Base-by-base conservation (phyloP, 2,797 vertebrate genomes). In the Tapera naevia region DNA sequence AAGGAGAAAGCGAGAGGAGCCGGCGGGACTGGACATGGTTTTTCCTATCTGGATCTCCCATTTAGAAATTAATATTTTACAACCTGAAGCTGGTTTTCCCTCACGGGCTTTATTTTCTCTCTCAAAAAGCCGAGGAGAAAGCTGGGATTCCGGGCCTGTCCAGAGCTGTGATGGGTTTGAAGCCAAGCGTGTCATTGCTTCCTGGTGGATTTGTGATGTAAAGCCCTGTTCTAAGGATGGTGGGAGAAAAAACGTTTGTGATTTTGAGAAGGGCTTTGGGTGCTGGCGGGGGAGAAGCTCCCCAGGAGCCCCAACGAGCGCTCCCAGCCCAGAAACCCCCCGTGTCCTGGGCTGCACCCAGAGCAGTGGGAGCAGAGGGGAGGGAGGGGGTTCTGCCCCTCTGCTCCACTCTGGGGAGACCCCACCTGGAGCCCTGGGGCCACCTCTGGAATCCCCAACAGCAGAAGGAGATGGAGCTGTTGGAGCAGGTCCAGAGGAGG, bases 1-100 rank as follows among this genome's bases (percentile, higher is more conserved):
- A 96, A 81, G 92, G 67, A 91, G 93, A 94, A 91, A 92, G 86
- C 32, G 57, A 73, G 58, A 45, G 43, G 48, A 39, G 33, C 46
- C 2, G 2, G n/a, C 73, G 76, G 37, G 62, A 37, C 79, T 39
- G 4, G 41, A 60, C 39, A 11, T 62, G 2, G 35, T 85, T 43
- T 93, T 80, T 80, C 13, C 2, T 80, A 2, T 1, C 48, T 66
- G 17, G 30, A 30, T 60, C 18, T 74, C 22, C 13, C 16, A 0
- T n/a, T 76, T 76, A 33, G 51, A 72, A 66, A 58, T 43, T 5
- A 0, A 0, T 9, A 7, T 73, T 80, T 76, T 33, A 43, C 60
- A 41, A 60, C 9, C 35, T 9, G 13, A 16, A 21, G 61, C 61
- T 56, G 65, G 67, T 74, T 94, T 86, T n/a, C 17, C 60, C 45